Percentiles rank a stretch among this genome's conserved stretches.
phyloP scores from a whole-genome alignment of 2,113 vertebrate species.

The Merops nubicus region DNA sequence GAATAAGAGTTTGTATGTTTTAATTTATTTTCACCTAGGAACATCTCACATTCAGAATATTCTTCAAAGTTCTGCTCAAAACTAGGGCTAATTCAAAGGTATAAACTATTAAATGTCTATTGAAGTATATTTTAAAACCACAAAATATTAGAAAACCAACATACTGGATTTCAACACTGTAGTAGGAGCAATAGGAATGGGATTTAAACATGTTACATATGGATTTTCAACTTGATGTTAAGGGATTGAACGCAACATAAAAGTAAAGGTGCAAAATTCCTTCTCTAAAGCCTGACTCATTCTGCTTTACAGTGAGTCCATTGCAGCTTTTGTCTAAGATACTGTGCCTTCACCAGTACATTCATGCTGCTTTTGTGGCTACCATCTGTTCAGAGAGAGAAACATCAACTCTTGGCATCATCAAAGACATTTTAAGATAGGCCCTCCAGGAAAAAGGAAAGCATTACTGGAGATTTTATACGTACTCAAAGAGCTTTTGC shows the following conservation, averaged over 20 bases:
- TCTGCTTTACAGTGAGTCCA: not conserved
- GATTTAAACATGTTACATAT: not conserved
- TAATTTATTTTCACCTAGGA: not conserved
- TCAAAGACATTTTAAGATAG: not conserved
- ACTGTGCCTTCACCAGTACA: too few relatives aligned
- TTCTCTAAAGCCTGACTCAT: too few relatives aligned
- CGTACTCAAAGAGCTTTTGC: not conserved
- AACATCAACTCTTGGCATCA: not conserved
- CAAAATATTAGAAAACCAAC: not conserved
- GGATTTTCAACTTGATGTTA: not conserved
- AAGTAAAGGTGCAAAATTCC: not conserved
- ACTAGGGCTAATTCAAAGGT: not conserved
- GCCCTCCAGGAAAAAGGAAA: not conserved
- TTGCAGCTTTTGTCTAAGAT: not conserved
- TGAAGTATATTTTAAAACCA: not conserved
- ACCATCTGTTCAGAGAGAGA: not conserved
- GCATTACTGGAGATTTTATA: not conserved
- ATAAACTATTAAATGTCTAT: not conserved
- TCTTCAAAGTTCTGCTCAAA: not conserved
- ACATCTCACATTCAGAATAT: too few relatives aligned
- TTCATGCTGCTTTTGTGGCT: not conserved
- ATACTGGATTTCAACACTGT: not conserved
- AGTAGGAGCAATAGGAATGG: not conserved
- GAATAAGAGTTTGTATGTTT: not conserved
- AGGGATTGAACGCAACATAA: not conserved